Conservation (phyloP, 2,888 invertebrate species). For the Hypercompe scribonia region DNA sequence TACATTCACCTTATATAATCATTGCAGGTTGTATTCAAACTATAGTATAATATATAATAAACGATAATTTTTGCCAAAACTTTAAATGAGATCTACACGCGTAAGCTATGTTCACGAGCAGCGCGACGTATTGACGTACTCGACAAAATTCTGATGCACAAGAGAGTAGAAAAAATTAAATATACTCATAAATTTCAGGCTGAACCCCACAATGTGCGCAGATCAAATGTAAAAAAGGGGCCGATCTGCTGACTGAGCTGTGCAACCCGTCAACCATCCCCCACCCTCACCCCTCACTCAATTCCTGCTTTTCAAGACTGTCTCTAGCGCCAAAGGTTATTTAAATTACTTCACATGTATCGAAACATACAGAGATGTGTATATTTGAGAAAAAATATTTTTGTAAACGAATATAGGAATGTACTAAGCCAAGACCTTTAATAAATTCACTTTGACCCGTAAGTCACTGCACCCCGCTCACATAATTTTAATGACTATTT, state of each 20-base stretch:
- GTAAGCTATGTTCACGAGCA: too few relatives aligned
- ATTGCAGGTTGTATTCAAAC: too few relatives aligned
- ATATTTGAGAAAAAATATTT: not conserved
- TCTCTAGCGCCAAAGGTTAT: not conserved
- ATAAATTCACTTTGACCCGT: not conserved
- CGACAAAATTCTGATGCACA: not conserved
- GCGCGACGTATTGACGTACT: not conserved
- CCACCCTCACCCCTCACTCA: not conserved
- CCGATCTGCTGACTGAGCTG: slow-evolving; percentile 3
- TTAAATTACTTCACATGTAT: not conserved
- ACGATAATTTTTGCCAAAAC: not conserved
- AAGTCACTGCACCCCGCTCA: not conserved
- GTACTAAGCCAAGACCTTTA: not conserved
- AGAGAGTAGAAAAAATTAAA: slow-evolving; percentile 5
- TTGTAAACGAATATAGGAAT: not conserved
- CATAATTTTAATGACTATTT: not conserved
- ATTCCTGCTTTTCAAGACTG: not conserved
- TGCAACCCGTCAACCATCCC: not conserved
- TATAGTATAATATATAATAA: too few relatives aligned
- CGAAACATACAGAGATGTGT: not conserved
- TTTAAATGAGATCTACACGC: too few relatives aligned
- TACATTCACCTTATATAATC: too few relatives aligned
- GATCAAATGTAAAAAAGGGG: slow-evolving; percentile 12
- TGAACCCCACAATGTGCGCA: not conserved
- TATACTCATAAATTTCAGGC: not conserved